Conservation (phyloP, 2,888 invertebrate genomes). For the Platerodrilus igneus region DNA sequence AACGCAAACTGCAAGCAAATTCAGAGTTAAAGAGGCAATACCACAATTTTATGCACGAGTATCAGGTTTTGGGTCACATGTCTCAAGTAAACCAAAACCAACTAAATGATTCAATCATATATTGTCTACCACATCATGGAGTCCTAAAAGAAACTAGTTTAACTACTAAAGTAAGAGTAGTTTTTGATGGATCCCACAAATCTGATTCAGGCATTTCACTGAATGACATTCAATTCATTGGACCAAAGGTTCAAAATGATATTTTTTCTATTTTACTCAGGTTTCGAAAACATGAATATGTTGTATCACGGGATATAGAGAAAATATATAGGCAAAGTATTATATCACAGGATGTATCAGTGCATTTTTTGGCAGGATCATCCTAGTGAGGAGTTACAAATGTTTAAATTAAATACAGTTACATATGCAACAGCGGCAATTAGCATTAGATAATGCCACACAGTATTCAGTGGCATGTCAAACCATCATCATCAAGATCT, state of each 20-base stretch:
- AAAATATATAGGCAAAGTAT: slow-evolving; percentile 27
- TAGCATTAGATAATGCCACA: slow-evolving; percentile 17
- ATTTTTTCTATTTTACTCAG: slow-evolving; percentile 22
- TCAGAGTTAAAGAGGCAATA: slow-evolving; percentile 19
- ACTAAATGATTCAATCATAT: neutral
- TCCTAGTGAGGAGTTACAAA: slow-evolving; percentile 13
- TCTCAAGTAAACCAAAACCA: neutral
- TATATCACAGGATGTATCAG: slow-evolving; percentile 17
- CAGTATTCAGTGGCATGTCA: slow-evolving; percentile 15
- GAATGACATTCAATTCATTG: slow-evolving; percentile 19
- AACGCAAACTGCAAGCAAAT: slow-evolving; percentile 21
- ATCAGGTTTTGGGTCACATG: too few species aligned
- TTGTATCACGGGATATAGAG: slow-evolving; percentile 21
- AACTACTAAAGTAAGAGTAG: slow-evolving; percentile 24
- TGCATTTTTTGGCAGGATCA: slow-evolving; percentile 22
- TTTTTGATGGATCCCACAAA: slow-evolving; percentile 25
- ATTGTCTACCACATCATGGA: slow-evolving; percentile 27
- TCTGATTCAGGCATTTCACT: slow-evolving; percentile 18
- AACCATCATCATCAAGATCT: slow-evolving; percentile 12
- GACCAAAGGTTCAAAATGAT: slow-evolving; percentile 20
- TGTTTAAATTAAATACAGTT: slow-evolving; percentile 25
- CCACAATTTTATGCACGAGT: too few species aligned
- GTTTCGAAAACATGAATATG: slow-evolving; percentile 18
- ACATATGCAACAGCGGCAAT: slow-evolving; percentile 24
- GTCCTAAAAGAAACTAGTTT: slow-evolving; percentile 15